Evolutionary conservation across 2,113 vertebrate species (phyloP).

Genomic region (Erythrocercus mccallii): DNA sequence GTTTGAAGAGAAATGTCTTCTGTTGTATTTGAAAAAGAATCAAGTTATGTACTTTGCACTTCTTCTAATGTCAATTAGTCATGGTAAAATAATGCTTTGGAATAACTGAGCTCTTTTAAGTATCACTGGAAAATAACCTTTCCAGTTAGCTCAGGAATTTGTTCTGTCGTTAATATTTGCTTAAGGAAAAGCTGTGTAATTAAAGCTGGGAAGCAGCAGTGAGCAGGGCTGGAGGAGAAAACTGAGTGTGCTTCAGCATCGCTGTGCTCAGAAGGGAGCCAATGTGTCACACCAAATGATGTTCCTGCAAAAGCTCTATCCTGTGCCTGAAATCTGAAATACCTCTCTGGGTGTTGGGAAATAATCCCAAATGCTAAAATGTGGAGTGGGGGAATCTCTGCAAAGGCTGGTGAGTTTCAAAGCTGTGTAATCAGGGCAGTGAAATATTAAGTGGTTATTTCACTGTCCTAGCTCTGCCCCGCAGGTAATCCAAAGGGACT

Average conservation of each 20-base stretch:
- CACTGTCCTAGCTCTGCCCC: neutral
- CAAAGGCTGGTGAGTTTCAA: neutral
- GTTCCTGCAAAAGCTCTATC: neutral
- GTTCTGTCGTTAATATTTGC: constrained; percentile 39
- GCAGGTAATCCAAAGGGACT: neutral
- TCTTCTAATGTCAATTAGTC: constrained; percentile 31
- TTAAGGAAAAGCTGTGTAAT: constrained; percentile 6
- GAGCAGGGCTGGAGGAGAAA: neutral
- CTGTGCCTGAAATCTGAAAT: neutral
- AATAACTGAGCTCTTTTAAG: constrained; percentile 2
- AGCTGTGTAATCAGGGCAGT: neutral
- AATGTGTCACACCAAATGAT: neutral
- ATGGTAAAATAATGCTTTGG: neutral
- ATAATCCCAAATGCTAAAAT: accelerated
- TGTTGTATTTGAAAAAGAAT: constrained; percentile 22
- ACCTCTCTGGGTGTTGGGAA: neutral
- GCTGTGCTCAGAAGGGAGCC: neutral
- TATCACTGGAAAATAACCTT: constrained; percentile 46
- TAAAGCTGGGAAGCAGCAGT: neutral
- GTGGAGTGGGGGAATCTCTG: neutral
- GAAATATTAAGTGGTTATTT: neutral
- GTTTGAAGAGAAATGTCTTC: constrained; percentile 13
- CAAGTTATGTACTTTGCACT: constrained; percentile 23
- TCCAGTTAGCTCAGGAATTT: constrained; percentile 36
- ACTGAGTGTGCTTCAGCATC: neutral